Conservation (phyloP, 2,888 invertebrate species). For the Drosophila rubida region DNA sequence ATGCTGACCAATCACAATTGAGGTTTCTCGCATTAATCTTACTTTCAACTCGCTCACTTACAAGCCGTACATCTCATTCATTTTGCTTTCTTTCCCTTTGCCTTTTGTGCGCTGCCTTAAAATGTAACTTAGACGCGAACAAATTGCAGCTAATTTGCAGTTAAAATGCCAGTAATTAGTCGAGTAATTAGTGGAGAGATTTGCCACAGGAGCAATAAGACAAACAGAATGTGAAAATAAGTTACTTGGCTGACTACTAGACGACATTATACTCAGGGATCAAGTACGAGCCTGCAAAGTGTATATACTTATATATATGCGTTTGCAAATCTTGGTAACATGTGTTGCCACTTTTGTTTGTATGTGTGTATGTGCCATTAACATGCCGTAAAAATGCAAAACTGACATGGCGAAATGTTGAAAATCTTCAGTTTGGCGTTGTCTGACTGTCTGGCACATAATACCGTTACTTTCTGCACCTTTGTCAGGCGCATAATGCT, state of each 20-base stretch:
- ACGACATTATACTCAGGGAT: background rate
- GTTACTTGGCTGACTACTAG: slow-evolving; percentile 32
- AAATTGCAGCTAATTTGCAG: slow-evolving; percentile 75
- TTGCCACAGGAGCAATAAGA: slow-evolving; percentile 52
- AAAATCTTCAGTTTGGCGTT: slow-evolving; percentile 20
- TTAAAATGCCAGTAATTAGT: slow-evolving; percentile 76
- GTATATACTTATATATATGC: slow-evolving; percentile 1
- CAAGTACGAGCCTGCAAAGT: too few relatives aligned
- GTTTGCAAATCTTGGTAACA: slow-evolving; percentile 49
- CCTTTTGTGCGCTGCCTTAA: slow-evolving; percentile 44
- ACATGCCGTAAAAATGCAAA: slow-evolving; percentile 20
- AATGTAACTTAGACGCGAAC: slow-evolving; percentile 64
- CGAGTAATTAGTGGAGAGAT: slow-evolving; percentile 76
- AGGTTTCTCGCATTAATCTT: too few relatives aligned
- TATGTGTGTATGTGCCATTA: slow-evolving; percentile 47
- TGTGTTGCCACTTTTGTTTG: slow-evolving; percentile 65
- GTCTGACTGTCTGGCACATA: slow-evolving; percentile 49
- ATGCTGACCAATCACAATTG: too few relatives aligned
- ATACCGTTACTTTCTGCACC: slow-evolving; percentile 71
- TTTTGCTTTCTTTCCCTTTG: background rate
- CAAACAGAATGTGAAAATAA: slow-evolving; percentile 35
- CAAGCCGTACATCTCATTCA: background rate
- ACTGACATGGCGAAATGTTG: slow-evolving; percentile 20
- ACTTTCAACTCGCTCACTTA: background rate
- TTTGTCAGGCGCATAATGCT: slow-evolving; percentile 75